A percentile compares a stretch with the other conserved stretches of the same genome.
phyloP scores from a whole-genome alignment of 2,113 vertebrate species.

The Pteronura brasiliensis region DNA sequence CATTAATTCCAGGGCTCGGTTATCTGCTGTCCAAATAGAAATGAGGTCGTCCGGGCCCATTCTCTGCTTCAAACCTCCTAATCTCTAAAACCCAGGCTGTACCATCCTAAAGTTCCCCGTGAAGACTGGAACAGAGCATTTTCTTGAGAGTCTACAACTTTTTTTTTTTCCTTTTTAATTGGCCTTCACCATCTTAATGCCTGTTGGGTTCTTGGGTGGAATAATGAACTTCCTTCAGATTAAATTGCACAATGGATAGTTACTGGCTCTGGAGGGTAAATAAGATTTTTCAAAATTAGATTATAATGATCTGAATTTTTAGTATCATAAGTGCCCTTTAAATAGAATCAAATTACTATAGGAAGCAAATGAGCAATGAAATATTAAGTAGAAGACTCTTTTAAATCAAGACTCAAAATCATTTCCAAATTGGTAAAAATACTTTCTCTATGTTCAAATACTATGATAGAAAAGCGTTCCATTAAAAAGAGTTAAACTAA shows the following conservation, averaged over 20 bases:
- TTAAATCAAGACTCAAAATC: background rate
- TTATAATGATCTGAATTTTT: background rate
- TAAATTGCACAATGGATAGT: background rate
- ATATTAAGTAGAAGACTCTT: background rate
- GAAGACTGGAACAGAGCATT: background rate
- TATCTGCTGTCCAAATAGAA: background rate
- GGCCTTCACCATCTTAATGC: background rate
- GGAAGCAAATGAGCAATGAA: conserved; percentile 25
- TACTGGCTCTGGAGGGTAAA: background rate
- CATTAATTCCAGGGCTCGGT: background rate
- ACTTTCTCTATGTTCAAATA: background rate
- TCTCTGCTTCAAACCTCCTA: background rate
- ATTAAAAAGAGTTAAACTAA: background rate
- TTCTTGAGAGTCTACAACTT: background rate
- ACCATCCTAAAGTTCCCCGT: background rate
- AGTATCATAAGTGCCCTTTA: background rate
- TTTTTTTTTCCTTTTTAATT: background rate
- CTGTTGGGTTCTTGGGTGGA: background rate
- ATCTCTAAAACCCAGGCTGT: background rate
- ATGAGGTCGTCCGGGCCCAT: background rate
- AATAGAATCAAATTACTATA: conserved; percentile 14
- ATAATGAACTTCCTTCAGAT: background rate
- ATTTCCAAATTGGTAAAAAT: conserved; percentile 34
- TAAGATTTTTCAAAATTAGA: conserved; percentile 34
- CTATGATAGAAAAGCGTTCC: background rate